Conservation (phyloP, 2,113 vertebrate species). For the Alouatta palliata region DNA sequence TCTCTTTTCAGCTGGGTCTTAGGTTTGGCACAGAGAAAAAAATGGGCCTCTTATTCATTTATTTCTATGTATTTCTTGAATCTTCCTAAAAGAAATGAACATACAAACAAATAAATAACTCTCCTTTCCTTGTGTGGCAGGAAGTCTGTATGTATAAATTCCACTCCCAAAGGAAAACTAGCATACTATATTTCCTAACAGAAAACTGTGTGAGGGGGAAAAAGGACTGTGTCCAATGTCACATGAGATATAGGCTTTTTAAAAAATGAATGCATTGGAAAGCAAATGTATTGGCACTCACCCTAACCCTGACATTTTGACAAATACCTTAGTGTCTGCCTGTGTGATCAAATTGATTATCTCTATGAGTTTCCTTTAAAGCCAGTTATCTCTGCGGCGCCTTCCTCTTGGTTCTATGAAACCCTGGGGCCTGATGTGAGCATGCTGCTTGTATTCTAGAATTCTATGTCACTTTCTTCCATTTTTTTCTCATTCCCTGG, state of each 20-base stretch:
- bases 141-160: background rate
- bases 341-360: conserved; percentile 69
- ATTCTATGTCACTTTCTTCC: background rate
- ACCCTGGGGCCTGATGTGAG: background rate
- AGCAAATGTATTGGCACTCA: conserved; percentile 63
- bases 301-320: conserved; percentile 72
- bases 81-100: background rate
- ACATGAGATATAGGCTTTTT: conserved; percentile 53
- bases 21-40: background rate
- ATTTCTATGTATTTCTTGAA: background rate
- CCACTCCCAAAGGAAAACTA: background rate
- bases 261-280: conserved; percentile 66
- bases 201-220: background rate
- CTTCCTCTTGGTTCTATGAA: conserved; percentile 24
- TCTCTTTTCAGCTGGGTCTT: background rate
- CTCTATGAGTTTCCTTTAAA: conserved; percentile 67
- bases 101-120: background rate
- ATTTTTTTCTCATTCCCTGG: background rate
- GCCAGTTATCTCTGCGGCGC: conserved; percentile 54
- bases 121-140: background rate
- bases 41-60: background rate
- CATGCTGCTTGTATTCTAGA: background rate
- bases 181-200: background rate
- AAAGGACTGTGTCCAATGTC: background rate
- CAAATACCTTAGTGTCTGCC: conserved; percentile 67